These are phyloP conservation scores for Camelus dromedarius DNA, from an alignment of 2,113 vertebrate genomes.

Conservation along the genomic window DNA sequence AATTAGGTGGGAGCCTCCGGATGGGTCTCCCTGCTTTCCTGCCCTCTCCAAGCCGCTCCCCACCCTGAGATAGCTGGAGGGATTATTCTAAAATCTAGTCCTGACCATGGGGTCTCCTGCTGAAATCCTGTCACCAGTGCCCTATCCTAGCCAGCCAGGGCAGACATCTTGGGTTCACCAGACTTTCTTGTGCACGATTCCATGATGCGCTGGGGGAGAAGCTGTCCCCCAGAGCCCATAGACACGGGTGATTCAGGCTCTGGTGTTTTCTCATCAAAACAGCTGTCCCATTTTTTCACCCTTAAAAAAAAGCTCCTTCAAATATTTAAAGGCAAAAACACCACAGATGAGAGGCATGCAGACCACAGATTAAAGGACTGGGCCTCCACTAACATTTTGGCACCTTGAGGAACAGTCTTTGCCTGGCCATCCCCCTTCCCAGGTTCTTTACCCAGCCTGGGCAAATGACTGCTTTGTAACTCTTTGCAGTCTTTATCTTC, in stretches of 20 bases:
- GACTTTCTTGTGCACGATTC: too few relatives aligned
- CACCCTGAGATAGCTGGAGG: background rate
- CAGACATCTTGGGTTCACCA: background rate
- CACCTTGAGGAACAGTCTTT: background rate
- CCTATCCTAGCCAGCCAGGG: background rate
- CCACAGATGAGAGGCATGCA: background rate
- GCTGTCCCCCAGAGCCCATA: background rate
- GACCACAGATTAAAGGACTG: background rate
- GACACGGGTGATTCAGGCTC: too few relatives aligned
- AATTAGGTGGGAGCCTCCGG: background rate
- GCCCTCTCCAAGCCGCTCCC: background rate
- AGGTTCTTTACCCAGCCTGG: too few relatives aligned
- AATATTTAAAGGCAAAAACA: background rate
- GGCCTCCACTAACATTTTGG: background rate
- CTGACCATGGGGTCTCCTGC: background rate
- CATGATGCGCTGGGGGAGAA: background rate
- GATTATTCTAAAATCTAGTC: background rate
- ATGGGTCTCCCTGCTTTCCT: background rate
- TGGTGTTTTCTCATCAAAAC: background rate
- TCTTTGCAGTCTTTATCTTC: background rate
- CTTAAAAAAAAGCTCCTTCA: background rate
- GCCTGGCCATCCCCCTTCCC: too few relatives aligned
- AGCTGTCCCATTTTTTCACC: background rate
- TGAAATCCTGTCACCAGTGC: accelerated
- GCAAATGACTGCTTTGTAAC: background rate